phyloP scores from a whole-genome alignment of 2,113 vertebrate genomes.

The Puntigrus tetrazona region DNA sequence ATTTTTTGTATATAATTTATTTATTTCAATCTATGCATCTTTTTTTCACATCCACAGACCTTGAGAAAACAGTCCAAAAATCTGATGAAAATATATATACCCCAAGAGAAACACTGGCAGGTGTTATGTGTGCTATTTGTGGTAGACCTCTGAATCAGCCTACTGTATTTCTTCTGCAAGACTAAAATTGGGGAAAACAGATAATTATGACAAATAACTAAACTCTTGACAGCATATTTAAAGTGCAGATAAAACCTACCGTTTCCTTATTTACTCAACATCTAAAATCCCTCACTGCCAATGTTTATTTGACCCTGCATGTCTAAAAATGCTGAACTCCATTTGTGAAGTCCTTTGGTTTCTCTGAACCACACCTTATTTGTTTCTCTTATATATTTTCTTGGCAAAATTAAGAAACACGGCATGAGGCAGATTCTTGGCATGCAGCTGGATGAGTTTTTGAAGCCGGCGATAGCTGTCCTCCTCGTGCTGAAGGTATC shows the following conservation, averaged over 20 bases:
- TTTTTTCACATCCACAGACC: not conserved
- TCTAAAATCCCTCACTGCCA: not conserved
- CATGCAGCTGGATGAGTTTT: constrained; percentile 76
- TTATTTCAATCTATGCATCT: not conserved
- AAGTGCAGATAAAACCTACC: constrained; percentile 31
- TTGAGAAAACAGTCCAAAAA: not conserved
- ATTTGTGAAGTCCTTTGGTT: not conserved
- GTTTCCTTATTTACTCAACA: not conserved
- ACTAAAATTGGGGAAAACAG: not conserved
- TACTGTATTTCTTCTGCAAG: not conserved
- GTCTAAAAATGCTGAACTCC: not conserved
- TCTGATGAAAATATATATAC: not conserved
- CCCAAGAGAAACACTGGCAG: not conserved
- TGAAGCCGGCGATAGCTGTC: constrained; percentile 82
- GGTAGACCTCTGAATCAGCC: not conserved
- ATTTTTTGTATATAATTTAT: not conserved
- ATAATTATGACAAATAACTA: not conserved
- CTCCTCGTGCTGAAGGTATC: constrained; percentile 83
- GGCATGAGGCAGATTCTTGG: constrained; percentile 73
- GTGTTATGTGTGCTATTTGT: not conserved
- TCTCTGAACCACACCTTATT: constrained; percentile 70
- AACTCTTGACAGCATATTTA: constrained; percentile 23
- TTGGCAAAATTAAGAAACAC: constrained; percentile 84
- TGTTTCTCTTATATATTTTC: constrained; percentile 90
- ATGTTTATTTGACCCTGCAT: not conserved